Evolutionary conservation across 2,888 invertebrate genomes (phyloP).

Genomic region (Yponomeuta sedellus): DNA sequence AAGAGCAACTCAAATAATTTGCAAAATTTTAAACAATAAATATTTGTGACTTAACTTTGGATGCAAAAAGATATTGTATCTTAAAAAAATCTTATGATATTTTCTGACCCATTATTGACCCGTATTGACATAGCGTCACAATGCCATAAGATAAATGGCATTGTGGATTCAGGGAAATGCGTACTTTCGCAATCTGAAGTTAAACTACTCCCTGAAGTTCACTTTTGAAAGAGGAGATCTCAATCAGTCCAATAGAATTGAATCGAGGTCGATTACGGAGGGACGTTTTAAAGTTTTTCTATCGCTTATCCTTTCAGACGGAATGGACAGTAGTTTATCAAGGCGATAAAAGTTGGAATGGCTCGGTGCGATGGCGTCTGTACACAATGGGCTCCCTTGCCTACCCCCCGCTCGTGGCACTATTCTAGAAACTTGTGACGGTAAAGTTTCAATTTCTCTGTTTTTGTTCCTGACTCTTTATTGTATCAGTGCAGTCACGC

Average conservation of each 20-base stretch:
- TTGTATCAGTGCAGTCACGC: no score
- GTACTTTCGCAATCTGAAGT: background rate
- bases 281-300: constrained; percentile 56
- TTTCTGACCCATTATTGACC: no score
- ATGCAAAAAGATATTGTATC: no score
- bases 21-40: no score
- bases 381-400: constrained; percentile 3
- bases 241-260: constrained; percentile 17
- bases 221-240: constrained; percentile 12
- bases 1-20: no score
- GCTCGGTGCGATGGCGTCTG: constrained; percentile 1
- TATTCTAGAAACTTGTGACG: background rate
- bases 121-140: no score
- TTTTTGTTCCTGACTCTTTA: no score
- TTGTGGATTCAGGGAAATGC: background rate
- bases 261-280: constrained; percentile 26
- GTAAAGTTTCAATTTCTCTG: background rate
- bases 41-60: no score
- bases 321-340: constrained; percentile 63
- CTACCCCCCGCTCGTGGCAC: background rate
- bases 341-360: constrained; percentile 33
- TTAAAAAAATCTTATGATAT: no score
- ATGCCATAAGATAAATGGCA: background rate
- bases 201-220: background rate
- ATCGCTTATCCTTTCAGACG: constrained; percentile 52